Evolutionary conservation across 2,888 invertebrate species (phyloP).

Genomic region (Bellardia pandia): DNA sequence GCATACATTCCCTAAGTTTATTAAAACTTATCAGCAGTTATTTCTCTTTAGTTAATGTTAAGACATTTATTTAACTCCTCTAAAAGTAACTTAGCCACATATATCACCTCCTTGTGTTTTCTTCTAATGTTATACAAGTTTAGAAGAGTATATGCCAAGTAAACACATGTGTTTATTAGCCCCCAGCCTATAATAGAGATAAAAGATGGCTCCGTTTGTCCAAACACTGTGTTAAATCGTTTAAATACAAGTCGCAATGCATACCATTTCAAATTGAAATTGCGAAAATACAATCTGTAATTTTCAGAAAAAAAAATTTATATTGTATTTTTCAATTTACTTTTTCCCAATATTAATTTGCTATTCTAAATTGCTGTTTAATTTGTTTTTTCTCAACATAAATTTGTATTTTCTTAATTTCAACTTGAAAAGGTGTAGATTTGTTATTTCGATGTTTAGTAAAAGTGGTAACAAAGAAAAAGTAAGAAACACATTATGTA

Average conservation of each 20-base stretch:
- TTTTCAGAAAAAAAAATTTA: too few relatives aligned
- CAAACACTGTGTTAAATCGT: constrained; percentile 35
- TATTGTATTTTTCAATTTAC: too few relatives aligned
- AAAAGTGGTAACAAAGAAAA: constrained; percentile 15
- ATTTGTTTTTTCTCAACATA: too few relatives aligned
- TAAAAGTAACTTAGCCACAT: constrained; percentile 60
- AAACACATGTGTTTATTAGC: constrained; percentile 58
- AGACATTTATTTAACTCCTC: constrained; percentile 61
- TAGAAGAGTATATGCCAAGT: background rate
- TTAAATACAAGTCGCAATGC: constrained; percentile 32
- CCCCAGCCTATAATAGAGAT: constrained; percentile 36
- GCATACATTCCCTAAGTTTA: constrained; percentile 10
- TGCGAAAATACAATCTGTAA: too few relatives aligned
- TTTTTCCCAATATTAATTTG: too few relatives aligned
- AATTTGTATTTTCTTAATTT: too few relatives aligned
- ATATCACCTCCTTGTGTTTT: constrained; percentile 20
- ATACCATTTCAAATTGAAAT: too few relatives aligned
- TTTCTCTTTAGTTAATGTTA: constrained; percentile 53
- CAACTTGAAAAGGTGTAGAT: background rate
- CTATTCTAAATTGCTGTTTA: too few relatives aligned
- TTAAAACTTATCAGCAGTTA: constrained; percentile 30
- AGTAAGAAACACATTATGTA: background rate
- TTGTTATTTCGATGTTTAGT: constrained; percentile 57
- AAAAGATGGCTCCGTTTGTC: constrained; percentile 47
- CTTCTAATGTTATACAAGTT: constrained; percentile 18